phyloP scores from a whole-genome alignment of 2,797 vertebrate species.

The Trichosurus vulpecula region DNA sequence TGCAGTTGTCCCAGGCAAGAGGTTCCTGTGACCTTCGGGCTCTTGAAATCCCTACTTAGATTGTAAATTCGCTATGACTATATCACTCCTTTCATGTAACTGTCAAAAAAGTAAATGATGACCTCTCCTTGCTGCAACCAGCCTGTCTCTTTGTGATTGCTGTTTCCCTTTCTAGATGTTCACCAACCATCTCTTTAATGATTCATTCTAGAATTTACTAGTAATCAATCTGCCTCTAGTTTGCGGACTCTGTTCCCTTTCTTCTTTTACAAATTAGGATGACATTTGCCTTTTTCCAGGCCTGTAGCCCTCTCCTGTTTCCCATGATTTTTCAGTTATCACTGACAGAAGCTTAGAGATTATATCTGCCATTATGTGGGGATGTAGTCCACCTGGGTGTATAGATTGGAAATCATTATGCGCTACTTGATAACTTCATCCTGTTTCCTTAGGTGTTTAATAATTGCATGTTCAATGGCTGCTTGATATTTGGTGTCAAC shows the following conservation, averaged over 20 bases:
- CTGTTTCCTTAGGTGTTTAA: neutral
- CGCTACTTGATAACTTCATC: neutral
- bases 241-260: neutral
- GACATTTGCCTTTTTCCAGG: neutral
- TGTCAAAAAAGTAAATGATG: neutral
- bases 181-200: neutral
- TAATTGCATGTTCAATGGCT: neutral
- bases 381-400: neutral
- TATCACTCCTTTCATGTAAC: neutral
- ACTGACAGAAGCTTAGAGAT: neutral
- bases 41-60: constrained; percentile 54
- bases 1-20: neutral
- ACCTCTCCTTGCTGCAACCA: no score
- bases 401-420: neutral
- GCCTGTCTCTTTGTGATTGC: neutral
- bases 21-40: constrained; percentile 46
- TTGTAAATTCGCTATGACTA: neutral
- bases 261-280: neutral
- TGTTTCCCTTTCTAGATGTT: neutral
- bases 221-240: neutral
- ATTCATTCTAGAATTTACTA: neutral
- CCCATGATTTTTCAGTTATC: neutral
- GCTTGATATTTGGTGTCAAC: neutral
- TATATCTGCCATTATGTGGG: neutral
- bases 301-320: neutral